These are phyloP conservation scores for Matsumurasca onukii DNA, from an alignment of 1,140 invertebrate species.

Conservation along the genomic window DNA sequence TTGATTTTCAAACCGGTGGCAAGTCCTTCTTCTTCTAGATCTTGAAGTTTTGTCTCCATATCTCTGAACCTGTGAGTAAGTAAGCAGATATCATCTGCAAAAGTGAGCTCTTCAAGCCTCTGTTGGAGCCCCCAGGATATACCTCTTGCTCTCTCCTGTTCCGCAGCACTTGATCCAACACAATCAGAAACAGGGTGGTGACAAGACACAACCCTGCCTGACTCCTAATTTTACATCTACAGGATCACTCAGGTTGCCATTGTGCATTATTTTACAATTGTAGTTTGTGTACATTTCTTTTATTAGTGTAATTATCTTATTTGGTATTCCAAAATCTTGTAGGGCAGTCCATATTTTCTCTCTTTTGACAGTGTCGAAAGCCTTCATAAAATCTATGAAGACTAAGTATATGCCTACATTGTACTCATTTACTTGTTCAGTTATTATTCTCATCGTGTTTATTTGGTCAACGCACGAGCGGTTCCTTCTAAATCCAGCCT, in stretches of 20 bases:
- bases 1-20: no score
- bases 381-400: slow-evolving; percentile 10
- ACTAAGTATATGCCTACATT: not conserved
- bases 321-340: not conserved
- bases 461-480: slow-evolving; percentile 22
- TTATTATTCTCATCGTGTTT: slow-evolving; percentile 28
- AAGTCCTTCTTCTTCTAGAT: no score
- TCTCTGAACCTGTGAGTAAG: no score
- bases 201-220: slow-evolving; percentile 14
- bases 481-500: slow-evolving; percentile 23
- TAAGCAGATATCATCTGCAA: no score
- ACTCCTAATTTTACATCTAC: slow-evolving; percentile 8
- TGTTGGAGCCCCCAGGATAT: no score
- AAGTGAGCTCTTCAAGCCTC: no score
- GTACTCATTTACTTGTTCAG: slow-evolving; percentile 20
- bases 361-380: slow-evolving; percentile 1
- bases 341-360: slow-evolving; percentile 4
- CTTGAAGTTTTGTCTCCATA: no score
- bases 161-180: no score
- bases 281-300: not conserved
- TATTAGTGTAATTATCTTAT: slow-evolving; percentile 11
- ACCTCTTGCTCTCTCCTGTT: no score
- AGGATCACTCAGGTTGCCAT: slow-evolving; percentile 13
- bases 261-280: slow-evolving; percentile 4
- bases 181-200: no score